Conservation (phyloP, 2,888 invertebrate species). For the Embidobia sp. region DNA sequence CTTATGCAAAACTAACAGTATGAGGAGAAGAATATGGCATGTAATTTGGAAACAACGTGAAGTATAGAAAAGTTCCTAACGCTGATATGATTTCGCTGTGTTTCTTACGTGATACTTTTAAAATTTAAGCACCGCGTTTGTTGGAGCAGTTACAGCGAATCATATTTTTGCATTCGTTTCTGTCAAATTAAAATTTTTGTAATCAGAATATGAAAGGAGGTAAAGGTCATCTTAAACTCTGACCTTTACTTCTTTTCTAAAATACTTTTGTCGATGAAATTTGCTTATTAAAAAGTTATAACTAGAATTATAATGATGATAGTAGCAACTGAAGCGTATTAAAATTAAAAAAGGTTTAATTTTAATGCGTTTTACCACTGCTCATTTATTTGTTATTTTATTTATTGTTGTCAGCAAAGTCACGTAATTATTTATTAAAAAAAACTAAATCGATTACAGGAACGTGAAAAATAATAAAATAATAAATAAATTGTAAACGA, state of each 20-base stretch:
- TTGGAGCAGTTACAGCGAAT: conserved; percentile 9
- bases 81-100: conserved; percentile 39
- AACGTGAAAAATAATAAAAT: too few relatives aligned
- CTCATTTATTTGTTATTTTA: too few relatives aligned
- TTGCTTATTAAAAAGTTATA: too few relatives aligned
- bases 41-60: conserved; percentile 31
- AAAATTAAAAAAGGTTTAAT: too few relatives aligned
- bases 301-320: background rate
- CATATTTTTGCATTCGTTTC: conserved; percentile 23
- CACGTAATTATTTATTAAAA: too few relatives aligned
- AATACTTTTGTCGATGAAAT: too few relatives aligned
- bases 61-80: conserved; percentile 45
- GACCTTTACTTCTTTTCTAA: conserved; percentile 10
- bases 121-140: conserved; percentile 28
- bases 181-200: conserved; percentile 8
- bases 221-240: background rate
- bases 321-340: too few relatives aligned
- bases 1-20: conserved; percentile 11
- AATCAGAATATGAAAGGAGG: background rate
- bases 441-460: too few relatives aligned
- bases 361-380: too few relatives aligned
- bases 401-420: conserved; percentile 67
- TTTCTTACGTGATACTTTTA: conserved; percentile 37
- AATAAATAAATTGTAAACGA: too few relatives aligned
- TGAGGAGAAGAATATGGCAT: background rate